These are phyloP conservation scores for Australoheros scitulus DNA, from an alignment of 2,113 vertebrate genomes.

Conservation along the genomic window DNA sequence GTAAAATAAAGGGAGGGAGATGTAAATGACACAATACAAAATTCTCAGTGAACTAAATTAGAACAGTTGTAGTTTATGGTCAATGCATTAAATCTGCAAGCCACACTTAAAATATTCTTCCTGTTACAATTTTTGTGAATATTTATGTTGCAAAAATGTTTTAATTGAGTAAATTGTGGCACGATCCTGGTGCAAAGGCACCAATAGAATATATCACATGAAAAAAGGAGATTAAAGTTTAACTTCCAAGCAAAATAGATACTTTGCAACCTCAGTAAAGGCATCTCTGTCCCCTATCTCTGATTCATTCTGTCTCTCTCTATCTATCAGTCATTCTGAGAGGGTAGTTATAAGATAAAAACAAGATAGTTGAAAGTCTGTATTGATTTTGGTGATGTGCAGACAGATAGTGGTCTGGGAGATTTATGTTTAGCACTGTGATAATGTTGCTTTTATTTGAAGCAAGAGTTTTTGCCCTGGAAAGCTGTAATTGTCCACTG, in stretches of 20 bases:
- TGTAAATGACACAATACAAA: too few relatives aligned
- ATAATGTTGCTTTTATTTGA: conserved; percentile 47
- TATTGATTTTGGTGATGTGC: conserved; percentile 61
- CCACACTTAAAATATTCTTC: not conserved
- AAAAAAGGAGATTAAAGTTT: not conserved
- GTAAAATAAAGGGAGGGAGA: too few relatives aligned
- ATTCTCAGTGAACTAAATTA: too few relatives aligned
- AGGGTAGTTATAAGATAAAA: conserved; percentile 58
- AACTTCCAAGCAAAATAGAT: conserved; percentile 12
- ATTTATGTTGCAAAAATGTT: not conserved
- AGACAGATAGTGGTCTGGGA: conserved; percentile 49
- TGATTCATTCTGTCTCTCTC: not conserved
- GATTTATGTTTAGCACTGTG: conserved; percentile 46
- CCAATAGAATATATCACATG: not conserved
- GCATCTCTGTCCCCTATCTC: conserved; percentile 15
- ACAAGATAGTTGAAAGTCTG: conserved; percentile 30
- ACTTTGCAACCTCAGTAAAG: conserved; percentile 34
- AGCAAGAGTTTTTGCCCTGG: conserved; percentile 16
- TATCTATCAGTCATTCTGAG: conserved; percentile 33
- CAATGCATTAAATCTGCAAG: not conserved
- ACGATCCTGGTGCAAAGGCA: not conserved
- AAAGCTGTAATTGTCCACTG: conserved; percentile 7
- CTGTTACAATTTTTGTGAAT: not conserved
- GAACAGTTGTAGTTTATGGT: not conserved
- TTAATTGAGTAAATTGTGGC: not conserved